Base-by-base conservation (phyloP, 1,140 invertebrate genomes). In the Panagrolaimus sp. region DNA sequence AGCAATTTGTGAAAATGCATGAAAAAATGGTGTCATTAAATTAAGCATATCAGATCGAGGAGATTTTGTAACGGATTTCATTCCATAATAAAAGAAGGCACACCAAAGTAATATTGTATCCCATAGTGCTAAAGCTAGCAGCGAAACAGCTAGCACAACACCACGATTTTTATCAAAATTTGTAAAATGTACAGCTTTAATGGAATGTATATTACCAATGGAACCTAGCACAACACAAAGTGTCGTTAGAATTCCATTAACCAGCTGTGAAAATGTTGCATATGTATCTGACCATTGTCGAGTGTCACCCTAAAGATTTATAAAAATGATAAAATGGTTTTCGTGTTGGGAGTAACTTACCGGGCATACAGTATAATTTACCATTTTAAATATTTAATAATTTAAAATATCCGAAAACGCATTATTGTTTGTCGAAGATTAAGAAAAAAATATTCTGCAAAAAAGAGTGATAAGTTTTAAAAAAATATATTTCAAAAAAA, bases 111-210 rank as follows among this genome's bases (percentile, higher is more conserved):
- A 69, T 23, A 75, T 47, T 5, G 77, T 79, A 65, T 78, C 77
- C 77, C 77, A 78, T 45, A 78, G 61, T 20, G 77, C 77, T 20
- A 78, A 47, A 11, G 70, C 67, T 23, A 80, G n/a, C 31, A 78
- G 69, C 0, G 77, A 74, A 9, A 80, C 74, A 1, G 78, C 77
- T 20, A 78, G 42, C 16, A 68, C 75, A 11, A 80, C 68, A n/a
- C 77, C 77, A 27, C 75, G 72, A 63, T 78, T 78, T 62, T 72
- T 72, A 64, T 78, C 77, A 31, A 78, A 72, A 45, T 80, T 78
- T 9, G 78, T 27, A 64, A 71, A 77, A 46, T 57, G 51, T 11
- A 57, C 27, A 13, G 20, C 27, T 23, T 27, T 57, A 16, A 57
- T 57, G 51, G 51, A 20, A 57, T 57, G 20, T 11, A 57, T 57